Conservation (phyloP, 2,888 invertebrate genomes). For the Stenolophus ochropezus region DNA sequence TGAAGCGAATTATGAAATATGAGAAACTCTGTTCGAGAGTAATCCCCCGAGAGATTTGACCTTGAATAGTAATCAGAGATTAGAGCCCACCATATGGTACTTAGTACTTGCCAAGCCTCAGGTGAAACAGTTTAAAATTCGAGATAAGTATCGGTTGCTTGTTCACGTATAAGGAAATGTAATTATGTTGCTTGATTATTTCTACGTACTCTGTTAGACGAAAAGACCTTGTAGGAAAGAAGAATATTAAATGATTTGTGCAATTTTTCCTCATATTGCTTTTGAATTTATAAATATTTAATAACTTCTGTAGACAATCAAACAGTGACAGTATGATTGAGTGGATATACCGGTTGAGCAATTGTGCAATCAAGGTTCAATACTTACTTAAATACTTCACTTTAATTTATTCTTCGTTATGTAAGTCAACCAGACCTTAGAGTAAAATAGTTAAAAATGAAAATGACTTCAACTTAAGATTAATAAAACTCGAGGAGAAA, state of each 20-base stretch:
- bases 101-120: slow-evolving; percentile 29
- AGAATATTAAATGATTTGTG: background rate
- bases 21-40: slow-evolving; percentile 6
- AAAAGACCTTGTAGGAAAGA: slow-evolving; percentile 21
- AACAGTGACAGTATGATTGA: background rate
- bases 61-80: slow-evolving; percentile 40
- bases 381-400: no score
- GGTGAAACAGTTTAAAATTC: slow-evolving; percentile 43
- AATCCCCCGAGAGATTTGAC: slow-evolving; percentile 12
- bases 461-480: no score
- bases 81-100: slow-evolving; percentile 38
- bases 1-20: slow-evolving; percentile 29
- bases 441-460: no score
- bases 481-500: no score
- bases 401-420: no score
- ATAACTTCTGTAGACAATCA: background rate
- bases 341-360: background rate
- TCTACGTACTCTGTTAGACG: background rate
- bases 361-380: background rate
- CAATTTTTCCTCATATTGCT: background rate
- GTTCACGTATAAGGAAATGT: slow-evolving; percentile 46
- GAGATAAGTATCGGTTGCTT: slow-evolving; percentile 46
- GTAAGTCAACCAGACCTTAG: no score
- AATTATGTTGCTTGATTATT: slow-evolving; percentile 35
- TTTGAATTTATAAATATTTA: background rate